Percentiles rank a stretch among this genome's conserved stretches.
These are phyloP conservation scores for Tryphoninae sp. DNA, from an alignment of 2,888 invertebrate genomes.

Conservation along the genomic window DNA sequence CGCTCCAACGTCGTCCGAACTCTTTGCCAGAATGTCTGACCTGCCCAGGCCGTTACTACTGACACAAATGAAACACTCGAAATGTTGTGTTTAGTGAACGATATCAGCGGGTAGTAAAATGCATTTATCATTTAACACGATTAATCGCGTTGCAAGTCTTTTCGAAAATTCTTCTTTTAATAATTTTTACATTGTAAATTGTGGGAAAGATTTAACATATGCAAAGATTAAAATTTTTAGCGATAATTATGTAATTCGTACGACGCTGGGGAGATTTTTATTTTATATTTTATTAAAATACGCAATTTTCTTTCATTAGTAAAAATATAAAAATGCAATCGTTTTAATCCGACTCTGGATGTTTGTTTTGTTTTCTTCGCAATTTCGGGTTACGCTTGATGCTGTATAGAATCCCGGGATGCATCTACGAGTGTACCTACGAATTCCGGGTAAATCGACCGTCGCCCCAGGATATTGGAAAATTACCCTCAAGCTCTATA, in stretches of 20 bases:
- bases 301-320: neutral
- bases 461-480: slow-evolving; percentile 22
- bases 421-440: slow-evolving; percentile 8
- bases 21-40: slow-evolving; percentile 36
- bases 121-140: slow-evolving; percentile 10
- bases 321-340: slow-evolving; percentile 8
- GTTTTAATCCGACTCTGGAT: neutral
- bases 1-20: slow-evolving; percentile 35
- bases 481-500: slow-evolving; percentile 12
- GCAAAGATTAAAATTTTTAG: neutral
- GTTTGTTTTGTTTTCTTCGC: neutral
- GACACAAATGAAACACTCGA: slow-evolving; percentile 13
- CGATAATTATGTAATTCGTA: neutral
- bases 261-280: neutral
- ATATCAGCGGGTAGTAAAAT: slow-evolving; percentile 26
- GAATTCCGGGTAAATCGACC: slow-evolving; percentile 25
- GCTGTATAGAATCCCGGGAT: neutral
- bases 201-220: neutral
- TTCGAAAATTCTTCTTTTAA: neutral
- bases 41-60: slow-evolving; percentile 34
- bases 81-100: neutral
- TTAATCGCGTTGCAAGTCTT: neutral
- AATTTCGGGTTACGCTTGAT: neutral
- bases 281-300: neutral
- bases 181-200: neutral